Evolutionary conservation across 1,140 invertebrate species (phyloP).

Genomic region (Aphis gossypii): DNA sequence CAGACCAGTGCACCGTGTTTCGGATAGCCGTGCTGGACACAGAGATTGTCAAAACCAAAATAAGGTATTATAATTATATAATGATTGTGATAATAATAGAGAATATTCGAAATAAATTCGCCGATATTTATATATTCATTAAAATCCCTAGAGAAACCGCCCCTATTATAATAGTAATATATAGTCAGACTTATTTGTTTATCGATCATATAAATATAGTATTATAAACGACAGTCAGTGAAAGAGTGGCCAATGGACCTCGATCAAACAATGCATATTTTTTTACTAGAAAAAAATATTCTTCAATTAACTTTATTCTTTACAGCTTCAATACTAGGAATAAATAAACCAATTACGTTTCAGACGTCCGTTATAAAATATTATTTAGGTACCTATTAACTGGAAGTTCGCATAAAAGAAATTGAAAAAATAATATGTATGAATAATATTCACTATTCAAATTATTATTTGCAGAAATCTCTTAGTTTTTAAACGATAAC

Average conservation of each 20-base stretch:
- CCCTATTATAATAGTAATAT: neutral
- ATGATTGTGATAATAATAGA: neutral
- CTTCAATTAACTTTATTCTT: slow-evolving; percentile 4
- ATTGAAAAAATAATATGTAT: neutral
- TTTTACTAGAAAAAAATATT: neutral
- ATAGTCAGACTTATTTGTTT: neutral
- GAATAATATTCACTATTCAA: neutral
- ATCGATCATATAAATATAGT: neutral
- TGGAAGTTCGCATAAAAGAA: neutral
- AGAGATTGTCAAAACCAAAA: slow-evolving; percentile 51
- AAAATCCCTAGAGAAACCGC: neutral
- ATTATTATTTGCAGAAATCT: neutral
- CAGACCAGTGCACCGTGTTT: slow-evolving; percentile 51
- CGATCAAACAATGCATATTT: neutral
- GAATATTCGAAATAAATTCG: neutral
- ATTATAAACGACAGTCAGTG: neutral
- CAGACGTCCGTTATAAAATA: neutral
- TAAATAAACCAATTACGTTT: neutral
- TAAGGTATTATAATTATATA: slow-evolving; percentile 21
- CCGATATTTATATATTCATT: neutral
- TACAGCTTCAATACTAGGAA: neutral
- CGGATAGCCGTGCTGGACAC: slow-evolving; percentile 52
- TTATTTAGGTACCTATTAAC: neutral
- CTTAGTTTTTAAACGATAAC: neutral
- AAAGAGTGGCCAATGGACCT: neutral